Evolutionary conservation across 2,113 vertebrate species (phyloP).

Genomic region (Tachysurus vachellii): DNA sequence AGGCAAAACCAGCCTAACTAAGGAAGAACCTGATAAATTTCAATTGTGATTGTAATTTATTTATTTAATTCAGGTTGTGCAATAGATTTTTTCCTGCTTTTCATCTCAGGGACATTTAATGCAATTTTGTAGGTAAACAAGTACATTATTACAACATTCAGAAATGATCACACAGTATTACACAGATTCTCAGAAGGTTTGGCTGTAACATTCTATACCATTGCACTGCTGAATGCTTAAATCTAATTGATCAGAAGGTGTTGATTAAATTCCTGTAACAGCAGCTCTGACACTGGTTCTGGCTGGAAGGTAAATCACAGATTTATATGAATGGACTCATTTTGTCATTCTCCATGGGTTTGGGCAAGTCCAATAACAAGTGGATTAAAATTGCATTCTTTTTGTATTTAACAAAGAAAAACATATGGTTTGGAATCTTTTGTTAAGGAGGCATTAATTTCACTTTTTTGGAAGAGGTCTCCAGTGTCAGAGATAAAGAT

Average conservation of each 20-base stretch:
- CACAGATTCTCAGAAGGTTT: not conserved
- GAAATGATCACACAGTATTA: not conserved
- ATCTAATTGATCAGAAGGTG: not conserved
- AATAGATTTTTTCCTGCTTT: not conserved
- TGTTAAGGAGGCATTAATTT: not conserved
- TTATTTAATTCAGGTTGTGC: not conserved
- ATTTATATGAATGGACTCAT: not conserved
- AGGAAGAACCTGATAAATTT: not conserved
- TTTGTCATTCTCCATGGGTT: not conserved
- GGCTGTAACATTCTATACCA: not conserved
- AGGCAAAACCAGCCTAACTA: not conserved
- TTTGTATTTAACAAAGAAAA: not conserved
- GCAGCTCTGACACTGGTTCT: not conserved
- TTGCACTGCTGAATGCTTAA: not conserved
- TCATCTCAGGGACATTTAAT: not conserved
- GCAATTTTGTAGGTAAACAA: not conserved
- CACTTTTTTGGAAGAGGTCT: not conserved
- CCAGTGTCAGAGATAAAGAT: not conserved
- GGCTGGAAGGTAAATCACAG: not conserved
- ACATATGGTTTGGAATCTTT: not conserved
- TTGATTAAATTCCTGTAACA: not conserved
- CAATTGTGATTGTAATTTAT: not conserved
- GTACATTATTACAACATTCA: not conserved
- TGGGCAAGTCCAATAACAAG: not conserved
- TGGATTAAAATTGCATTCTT: not conserved